phyloP scores from a whole-genome alignment of 2,888 invertebrate species.

The Trichacis sp. region DNA sequence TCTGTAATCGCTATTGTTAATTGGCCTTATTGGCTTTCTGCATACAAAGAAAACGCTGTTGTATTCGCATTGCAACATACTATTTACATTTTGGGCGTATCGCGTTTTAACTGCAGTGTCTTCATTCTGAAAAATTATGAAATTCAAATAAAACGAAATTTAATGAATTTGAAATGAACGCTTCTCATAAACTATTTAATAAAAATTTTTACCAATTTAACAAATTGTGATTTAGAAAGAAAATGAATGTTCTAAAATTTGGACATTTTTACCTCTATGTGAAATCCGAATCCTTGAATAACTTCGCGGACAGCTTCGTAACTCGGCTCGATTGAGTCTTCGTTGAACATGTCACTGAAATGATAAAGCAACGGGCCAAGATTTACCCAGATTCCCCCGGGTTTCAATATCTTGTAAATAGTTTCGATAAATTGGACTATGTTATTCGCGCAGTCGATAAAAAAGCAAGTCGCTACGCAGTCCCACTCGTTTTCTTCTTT shows the following conservation, averaged over 20 bases:
- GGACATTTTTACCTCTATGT: slow-evolving; percentile 73
- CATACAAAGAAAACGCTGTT: slow-evolving; percentile 94
- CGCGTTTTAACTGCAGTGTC: slow-evolving; percentile 83
- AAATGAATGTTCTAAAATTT: slow-evolving; percentile 9
- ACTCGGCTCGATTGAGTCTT: slow-evolving; percentile 93
- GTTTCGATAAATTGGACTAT: slow-evolving; percentile 94
- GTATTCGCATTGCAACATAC: slow-evolving; percentile 94
- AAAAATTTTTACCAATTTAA: no score
- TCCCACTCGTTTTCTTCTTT: slow-evolving; percentile 82
- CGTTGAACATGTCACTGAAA: slow-evolving; percentile 85
- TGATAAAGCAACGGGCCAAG: slow-evolving; percentile 93
- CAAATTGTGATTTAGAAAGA: no score
- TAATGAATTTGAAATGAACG: no score
- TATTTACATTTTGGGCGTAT: slow-evolving; percentile 92
- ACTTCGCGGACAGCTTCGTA: slow-evolving; percentile 86
- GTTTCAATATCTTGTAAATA: slow-evolving; percentile 89
- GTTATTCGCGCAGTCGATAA: slow-evolving; percentile 98
- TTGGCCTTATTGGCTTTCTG: slow-evolving; percentile 75
- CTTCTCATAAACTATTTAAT: no score
- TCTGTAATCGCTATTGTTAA: slow-evolving; percentile 47
- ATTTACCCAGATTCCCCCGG: slow-evolving; percentile 91
- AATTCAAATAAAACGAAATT: no score
- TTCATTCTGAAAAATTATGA: slow-evolving; percentile 82
- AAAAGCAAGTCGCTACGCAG: slow-evolving; percentile 96
- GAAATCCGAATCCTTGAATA: slow-evolving; percentile 85